Conservation (phyloP, 1,140 invertebrate genomes). For the Lerema accius region DNA sequence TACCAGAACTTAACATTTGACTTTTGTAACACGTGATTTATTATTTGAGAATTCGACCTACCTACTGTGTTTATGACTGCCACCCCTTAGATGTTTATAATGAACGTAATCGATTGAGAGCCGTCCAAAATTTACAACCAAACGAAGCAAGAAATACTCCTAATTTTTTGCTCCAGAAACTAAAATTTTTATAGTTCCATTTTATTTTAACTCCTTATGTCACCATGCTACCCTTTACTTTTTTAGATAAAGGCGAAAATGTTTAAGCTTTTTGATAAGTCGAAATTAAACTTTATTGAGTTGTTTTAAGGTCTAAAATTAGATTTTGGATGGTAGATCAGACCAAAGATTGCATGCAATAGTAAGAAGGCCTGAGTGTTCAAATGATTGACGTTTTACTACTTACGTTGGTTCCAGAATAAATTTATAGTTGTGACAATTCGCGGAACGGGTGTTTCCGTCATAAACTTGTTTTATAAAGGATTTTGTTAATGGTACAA, state of each 20-base stretch:
- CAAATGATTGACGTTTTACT: conserved; percentile 69
- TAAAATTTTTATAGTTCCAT: conserved; percentile 60
- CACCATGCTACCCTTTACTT: conserved; percentile 50
- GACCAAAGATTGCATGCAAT: conserved; percentile 15
- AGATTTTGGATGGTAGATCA: conserved; percentile 7
- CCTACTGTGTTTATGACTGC: conserved; percentile 66
- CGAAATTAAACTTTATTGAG: conserved; percentile 27
- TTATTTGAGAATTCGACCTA: conserved; percentile 55
- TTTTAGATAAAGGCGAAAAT: conserved; percentile 9
- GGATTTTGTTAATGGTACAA: conserved; percentile 39
- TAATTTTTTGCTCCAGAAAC: conserved; percentile 47
- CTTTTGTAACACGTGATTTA: conserved; percentile 47
- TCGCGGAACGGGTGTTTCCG: conserved; percentile 61
- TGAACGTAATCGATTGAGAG: conserved; percentile 57
- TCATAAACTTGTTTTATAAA: conserved; percentile 40
- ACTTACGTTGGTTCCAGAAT: conserved; percentile 54
- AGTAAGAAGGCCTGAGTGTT: conserved; percentile 39
- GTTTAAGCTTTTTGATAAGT: neutral
- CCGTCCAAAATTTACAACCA: conserved; percentile 47
- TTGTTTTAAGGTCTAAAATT: conserved; percentile 19
- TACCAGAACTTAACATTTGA: too few species aligned
- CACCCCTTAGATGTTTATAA: conserved; percentile 57
- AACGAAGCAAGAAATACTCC: conserved; percentile 45
- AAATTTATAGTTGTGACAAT: conserved; percentile 67
- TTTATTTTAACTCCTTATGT: conserved; percentile 56